Percentiles rank a stretch among this genome's conserved stretches.
These are phyloP conservation scores for Hylaeus anthracinus DNA, from an alignment of 1,140 invertebrate genomes.

Conservation along the genomic window DNA sequence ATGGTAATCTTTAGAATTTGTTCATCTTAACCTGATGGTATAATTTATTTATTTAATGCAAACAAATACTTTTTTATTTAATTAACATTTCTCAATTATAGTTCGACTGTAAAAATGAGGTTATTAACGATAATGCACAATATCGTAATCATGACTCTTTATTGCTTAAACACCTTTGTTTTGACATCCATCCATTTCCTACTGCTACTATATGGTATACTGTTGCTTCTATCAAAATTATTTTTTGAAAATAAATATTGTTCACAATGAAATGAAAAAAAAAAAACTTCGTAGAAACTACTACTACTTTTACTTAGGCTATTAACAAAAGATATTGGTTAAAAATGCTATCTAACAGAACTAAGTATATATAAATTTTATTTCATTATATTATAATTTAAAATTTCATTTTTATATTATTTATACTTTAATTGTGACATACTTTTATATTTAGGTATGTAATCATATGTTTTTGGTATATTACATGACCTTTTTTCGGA, in stretches of 20 bases:
- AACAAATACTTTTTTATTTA: neutral
- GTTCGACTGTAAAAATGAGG: neutral
- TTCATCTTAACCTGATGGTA: neutral
- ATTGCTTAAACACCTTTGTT: neutral
- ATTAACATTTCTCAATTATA: neutral
- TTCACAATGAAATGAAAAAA: neutral
- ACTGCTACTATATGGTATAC: neutral
- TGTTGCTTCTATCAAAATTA: neutral
- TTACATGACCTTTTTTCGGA: neutral
- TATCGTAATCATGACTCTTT: neutral
- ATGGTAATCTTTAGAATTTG: neutral
- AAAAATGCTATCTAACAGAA: neutral
- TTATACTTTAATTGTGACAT: neutral
- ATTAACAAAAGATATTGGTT: neutral
- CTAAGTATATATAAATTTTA: neutral
- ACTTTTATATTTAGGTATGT: neutral
- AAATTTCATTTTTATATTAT: neutral
- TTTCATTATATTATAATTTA: neutral
- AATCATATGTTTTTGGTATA: neutral
- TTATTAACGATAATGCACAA: neutral
- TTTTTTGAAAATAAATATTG: neutral
- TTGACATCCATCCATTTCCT: neutral
- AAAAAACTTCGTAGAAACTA: neutral
- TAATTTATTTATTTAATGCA: neutral
- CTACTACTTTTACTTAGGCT: neutral